These are phyloP conservation scores for Echinometra lucunter DNA, from an alignment of 53 echinoderm and acorn worm species.

Conservation along the genomic window DNA sequence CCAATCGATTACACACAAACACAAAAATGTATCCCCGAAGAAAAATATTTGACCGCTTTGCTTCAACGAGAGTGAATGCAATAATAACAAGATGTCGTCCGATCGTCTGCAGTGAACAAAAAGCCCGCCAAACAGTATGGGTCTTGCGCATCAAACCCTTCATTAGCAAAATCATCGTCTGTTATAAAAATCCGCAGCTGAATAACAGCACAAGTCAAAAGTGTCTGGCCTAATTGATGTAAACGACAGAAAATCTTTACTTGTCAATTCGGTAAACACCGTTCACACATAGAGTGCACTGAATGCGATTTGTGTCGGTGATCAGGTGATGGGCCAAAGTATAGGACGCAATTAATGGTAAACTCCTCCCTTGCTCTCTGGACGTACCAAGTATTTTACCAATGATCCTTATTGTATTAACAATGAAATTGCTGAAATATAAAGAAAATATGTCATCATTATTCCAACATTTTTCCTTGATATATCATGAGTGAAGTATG, in stretches of 20 bases:
- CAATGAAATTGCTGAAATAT: too few relatives aligned
- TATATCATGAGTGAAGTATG: too few relatives aligned
- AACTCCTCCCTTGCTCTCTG: neutral
- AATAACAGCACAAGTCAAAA: conserved; percentile 27
- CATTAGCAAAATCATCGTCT: conserved; percentile 23
- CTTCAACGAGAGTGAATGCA: neutral
- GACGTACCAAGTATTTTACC: neutral
- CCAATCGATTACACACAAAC: neutral
- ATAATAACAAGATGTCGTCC: neutral
- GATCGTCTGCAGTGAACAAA: neutral
- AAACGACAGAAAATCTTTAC: conserved; percentile 60
- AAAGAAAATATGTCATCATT: too few relatives aligned
- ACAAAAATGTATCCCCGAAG: neutral
- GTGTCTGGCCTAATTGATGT: conserved; percentile 64
- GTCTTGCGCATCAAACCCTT: neutral
- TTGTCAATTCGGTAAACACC: conserved; percentile 22
- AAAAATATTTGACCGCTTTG: conserved; percentile 21
- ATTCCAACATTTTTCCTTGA: too few relatives aligned
- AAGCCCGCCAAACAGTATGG: neutral
- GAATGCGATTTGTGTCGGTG: neutral
- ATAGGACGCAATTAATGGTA: neutral
- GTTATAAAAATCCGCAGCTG: neutral
- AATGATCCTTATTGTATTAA: neutral
- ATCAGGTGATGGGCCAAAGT: neutral
- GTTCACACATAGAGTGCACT: neutral